phyloP scores from a whole-genome alignment of 2,888 invertebrate species.

The Eumacrocentrus americanus region DNA sequence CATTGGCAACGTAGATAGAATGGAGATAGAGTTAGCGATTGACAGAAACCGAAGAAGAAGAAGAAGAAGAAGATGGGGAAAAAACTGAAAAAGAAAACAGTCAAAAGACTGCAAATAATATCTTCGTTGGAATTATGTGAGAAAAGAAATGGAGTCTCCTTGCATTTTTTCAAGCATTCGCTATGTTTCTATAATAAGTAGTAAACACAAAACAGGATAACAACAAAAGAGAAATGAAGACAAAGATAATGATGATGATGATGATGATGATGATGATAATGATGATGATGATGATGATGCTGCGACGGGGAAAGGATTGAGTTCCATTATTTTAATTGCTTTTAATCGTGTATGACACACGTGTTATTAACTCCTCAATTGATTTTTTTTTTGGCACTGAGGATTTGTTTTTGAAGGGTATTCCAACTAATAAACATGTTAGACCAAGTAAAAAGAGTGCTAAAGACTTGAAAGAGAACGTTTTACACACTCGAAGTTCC shows the following conservation, averaged over 20 bases:
- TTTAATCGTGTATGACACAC: not conserved
- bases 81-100: slow-evolving; percentile 3
- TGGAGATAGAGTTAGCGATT: not conserved
- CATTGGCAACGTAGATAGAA: slow-evolving; percentile 51
- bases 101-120: slow-evolving; percentile 16
- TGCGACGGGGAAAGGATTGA: not conserved
- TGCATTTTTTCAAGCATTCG: slow-evolving; percentile 16
- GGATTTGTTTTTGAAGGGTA: too few species aligned
- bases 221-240: not conserved
- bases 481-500: too few species aligned
- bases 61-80: slow-evolving; percentile 6
- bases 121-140: not conserved
- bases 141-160: too few species aligned
- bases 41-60: slow-evolving; percentile 8
- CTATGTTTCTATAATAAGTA: slow-evolving; percentile 6
- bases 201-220: slow-evolving; percentile 5
- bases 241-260: not conserved
- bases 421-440: not conserved
- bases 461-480: too few species aligned
- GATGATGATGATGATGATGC: not conserved
- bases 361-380: too few species aligned
- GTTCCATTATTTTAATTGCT: slow-evolving; percentile 6
- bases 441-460: not conserved
- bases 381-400: too few species aligned
- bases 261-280: too few species aligned